Evolutionary conservation across 2,888 invertebrate genomes (phyloP).

Genomic region (Lasius platythorax): DNA sequence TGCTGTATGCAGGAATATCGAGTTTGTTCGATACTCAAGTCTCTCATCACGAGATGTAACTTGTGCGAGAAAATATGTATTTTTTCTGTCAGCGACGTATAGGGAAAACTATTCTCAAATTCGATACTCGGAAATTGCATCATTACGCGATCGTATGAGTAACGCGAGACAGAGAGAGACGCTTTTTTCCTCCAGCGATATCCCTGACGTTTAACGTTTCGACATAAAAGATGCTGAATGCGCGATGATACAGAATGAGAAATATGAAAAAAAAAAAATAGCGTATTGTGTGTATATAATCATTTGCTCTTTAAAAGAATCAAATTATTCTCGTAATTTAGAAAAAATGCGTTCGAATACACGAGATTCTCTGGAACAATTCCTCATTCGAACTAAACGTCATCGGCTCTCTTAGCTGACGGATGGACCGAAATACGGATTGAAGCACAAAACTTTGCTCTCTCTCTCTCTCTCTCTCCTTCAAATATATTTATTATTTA

Average conservation of each 20-base stretch:
- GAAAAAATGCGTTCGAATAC: background rate
- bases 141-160: background rate
- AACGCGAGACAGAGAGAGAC: background rate
- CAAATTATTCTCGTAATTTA: background rate
- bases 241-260: background rate
- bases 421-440: background rate
- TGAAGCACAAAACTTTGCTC: background rate
- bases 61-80: background rate
- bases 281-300: background rate
- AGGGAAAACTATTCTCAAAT: background rate
- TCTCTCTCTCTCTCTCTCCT: background rate
- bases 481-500: conserved; percentile 43
- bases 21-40: background rate
- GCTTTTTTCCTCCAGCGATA: background rate
- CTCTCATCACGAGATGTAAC: background rate
- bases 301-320: background rate
- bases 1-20: conserved; percentile 58
- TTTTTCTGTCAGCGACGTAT: background rate
- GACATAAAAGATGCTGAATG: background rate
- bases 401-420: background rate
- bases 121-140: background rate
- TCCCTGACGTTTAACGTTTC: background rate
- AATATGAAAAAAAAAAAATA: background rate
- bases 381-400: background rate
- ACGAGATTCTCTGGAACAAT: background rate